A percentile compares a stretch with the other conserved stretches of the same genome.
Conservation (phyloP, 2,797 vertebrate genomes). For the Pelodytes ibericus region DNA sequence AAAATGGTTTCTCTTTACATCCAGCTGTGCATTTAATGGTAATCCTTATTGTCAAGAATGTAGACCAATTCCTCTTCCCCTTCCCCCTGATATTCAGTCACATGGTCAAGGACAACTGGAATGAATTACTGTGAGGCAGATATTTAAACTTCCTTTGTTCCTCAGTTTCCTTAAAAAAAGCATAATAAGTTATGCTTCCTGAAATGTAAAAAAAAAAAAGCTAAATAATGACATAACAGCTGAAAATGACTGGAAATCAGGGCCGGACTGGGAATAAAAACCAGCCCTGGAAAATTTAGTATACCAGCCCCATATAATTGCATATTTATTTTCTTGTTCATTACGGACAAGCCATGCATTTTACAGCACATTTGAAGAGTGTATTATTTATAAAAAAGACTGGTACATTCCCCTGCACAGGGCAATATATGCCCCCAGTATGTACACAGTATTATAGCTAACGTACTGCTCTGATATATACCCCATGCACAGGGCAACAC, state of each 20-base stretch:
- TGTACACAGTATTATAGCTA: too few relatives aligned
- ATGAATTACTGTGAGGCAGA: not conserved
- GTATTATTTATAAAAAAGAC: too few relatives aligned
- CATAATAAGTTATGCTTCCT: not conserved
- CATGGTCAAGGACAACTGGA: slow-evolving; percentile 13
- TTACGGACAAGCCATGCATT: too few relatives aligned
- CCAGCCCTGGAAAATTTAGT: too few relatives aligned
- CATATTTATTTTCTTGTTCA: too few relatives aligned
- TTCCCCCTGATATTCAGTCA: not conserved
- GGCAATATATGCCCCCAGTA: too few relatives aligned
- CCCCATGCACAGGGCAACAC: too few relatives aligned
- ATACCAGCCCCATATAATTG: too few relatives aligned
- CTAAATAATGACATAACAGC: not conserved
- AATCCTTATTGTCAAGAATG: not conserved
- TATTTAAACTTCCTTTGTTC: slow-evolving; percentile 5
- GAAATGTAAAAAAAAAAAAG: not conserved
- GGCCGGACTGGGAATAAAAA: too few relatives aligned
- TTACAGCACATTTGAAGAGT: too few relatives aligned
- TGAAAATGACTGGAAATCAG: not conserved
- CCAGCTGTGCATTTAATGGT: not conserved
- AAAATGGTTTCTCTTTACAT: not conserved
- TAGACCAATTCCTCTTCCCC: not conserved
- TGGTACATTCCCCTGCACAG: too few relatives aligned
- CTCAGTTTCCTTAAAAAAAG: not conserved
- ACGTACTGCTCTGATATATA: too few relatives aligned